These are phyloP conservation scores for Chloroceryle amazona DNA, from an alignment of 2,797 vertebrate genomes.

Conservation along the genomic window DNA sequence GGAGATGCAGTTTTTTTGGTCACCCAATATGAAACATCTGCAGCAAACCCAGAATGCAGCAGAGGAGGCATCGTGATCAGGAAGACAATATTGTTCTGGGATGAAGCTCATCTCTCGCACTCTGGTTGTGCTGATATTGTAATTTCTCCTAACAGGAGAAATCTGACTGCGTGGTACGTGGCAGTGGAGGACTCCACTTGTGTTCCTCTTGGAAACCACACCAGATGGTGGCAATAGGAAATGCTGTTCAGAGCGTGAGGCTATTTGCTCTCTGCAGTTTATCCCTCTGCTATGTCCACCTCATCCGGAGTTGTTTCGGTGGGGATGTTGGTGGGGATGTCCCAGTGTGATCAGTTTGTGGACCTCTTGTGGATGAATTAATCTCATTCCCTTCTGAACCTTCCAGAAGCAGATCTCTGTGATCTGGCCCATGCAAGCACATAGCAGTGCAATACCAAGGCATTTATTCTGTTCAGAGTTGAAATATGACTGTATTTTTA, in stretches of 20 bases:
- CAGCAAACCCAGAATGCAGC: background rate
- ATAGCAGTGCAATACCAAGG: background rate
- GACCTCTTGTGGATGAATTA: background rate
- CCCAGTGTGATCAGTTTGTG: background rate
- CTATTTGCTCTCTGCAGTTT: background rate
- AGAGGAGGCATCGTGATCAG: background rate
- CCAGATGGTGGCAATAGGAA: background rate
- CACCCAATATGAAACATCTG: background rate
- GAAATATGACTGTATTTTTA: background rate
- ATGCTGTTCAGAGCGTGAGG: background rate
- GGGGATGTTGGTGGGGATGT: background rate
- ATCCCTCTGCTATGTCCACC: background rate
- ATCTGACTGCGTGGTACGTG: background rate
- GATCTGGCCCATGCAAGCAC: background rate
- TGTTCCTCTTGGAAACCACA: background rate
- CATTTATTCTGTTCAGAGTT: background rate
- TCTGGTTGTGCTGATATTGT: background rate
- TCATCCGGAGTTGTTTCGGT: background rate
- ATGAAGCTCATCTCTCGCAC: background rate
- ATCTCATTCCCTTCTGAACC: background rate
- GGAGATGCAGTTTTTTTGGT: background rate
- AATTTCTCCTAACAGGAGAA: background rate
- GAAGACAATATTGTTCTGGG: background rate
- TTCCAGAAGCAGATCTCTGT: background rate
- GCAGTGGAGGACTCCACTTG: background rate